Conservation (phyloP, 2,797 vertebrate genomes). For the Sciaenops ocellatus region DNA sequence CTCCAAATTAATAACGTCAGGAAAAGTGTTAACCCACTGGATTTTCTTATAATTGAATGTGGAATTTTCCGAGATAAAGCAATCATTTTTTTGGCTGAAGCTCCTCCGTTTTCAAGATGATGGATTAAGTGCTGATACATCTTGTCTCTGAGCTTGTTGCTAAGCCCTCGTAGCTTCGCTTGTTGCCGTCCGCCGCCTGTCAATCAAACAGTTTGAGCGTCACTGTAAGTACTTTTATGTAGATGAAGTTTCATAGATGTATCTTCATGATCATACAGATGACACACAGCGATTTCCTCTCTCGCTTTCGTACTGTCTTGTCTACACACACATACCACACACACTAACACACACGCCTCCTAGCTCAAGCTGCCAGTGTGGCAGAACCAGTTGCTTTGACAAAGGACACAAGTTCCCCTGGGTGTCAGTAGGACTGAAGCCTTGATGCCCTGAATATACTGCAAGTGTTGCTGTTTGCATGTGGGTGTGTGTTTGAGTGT, state of each 20-base stretch:
- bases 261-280: constrained; percentile 1
- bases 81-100: constrained; percentile 24
- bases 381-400: constrained; percentile 79
- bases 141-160: constrained; percentile 51
- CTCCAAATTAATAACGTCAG: constrained; percentile 18
- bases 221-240: constrained; percentile 4
- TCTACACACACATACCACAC: not conserved
- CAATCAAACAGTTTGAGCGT: constrained; percentile 35
- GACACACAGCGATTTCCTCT: constrained; percentile 4
- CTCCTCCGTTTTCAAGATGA: constrained; percentile 34
- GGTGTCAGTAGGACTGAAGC: constrained; percentile 71
- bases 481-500: constrained; percentile 25
- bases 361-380: constrained; percentile 77
- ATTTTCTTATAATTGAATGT: constrained; percentile 3
- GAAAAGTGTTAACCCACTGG: not conserved
- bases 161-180: constrained; percentile 17
- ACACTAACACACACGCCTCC: constrained; percentile 59
- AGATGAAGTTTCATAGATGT: constrained; percentile 9
- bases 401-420: constrained; percentile 83
- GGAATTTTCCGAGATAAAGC: not conserved
- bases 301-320: not conserved
- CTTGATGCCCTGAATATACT: constrained; percentile 65
- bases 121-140: constrained; percentile 46
- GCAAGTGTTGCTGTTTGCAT: constrained; percentile 61
- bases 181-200: constrained; percentile 34